phyloP scores from a whole-genome alignment of 1,140 invertebrate species.

The Heliothis virescens region DNA sequence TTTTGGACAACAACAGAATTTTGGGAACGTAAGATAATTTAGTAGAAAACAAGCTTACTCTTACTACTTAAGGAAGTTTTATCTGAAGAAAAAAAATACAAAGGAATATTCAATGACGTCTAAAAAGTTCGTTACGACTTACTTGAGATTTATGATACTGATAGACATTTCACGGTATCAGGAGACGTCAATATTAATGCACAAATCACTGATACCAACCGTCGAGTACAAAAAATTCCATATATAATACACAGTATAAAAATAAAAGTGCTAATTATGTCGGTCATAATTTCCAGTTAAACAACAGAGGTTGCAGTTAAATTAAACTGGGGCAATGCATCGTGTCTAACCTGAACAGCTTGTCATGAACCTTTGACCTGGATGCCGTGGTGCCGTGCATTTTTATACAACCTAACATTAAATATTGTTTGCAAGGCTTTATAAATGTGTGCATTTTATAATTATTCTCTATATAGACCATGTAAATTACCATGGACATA shows the following conservation, averaged over 20 bases:
- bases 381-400: background rate
- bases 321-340: constrained; percentile 16
- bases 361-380: constrained; percentile 15
- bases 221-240: background rate
- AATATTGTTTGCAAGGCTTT: background rate
- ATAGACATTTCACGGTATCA: background rate
- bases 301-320: constrained; percentile 12
- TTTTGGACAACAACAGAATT: too few species aligned
- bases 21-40: too few species aligned
- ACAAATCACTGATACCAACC: background rate
- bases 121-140: background rate
- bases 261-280: background rate
- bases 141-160: too few species aligned
- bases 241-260: background rate
- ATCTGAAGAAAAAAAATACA: too few species aligned
- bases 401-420: background rate
- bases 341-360: background rate
- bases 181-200: background rate
- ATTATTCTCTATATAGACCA: background rate
- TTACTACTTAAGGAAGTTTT: too few species aligned
- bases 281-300: background rate
- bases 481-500: too few species aligned
- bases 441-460: background rate
- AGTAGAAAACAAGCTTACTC: too few species aligned
- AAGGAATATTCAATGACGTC: background rate